phyloP scores from a whole-genome alignment of 2,888 invertebrate species.

The Villa cingulata region DNA sequence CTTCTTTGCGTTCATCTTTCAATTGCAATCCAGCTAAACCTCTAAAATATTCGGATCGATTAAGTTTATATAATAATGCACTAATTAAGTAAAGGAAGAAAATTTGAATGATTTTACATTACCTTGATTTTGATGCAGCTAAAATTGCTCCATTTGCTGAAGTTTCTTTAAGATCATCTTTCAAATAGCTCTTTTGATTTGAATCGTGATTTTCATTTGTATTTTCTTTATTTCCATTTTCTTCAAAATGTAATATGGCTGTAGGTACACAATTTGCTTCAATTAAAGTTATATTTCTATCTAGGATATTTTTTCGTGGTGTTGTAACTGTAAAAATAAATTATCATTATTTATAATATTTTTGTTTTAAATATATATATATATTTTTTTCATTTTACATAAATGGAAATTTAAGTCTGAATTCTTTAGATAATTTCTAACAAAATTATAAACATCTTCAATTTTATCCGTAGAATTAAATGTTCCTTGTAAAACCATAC shows the following conservation, averaged over 20 bases:
- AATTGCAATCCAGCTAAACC: background rate
- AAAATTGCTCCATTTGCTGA: conserved; percentile 52
- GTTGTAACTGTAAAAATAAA: conserved; percentile 50
- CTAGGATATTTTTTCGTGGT: conserved; percentile 63
- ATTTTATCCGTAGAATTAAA: conserved; percentile 68
- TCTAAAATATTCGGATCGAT: no score
- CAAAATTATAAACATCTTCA: conserved; percentile 55
- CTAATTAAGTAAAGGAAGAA: background rate
- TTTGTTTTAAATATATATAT: conserved; percentile 5
- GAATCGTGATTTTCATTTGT: conserved; percentile 25
- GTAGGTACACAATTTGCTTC: conserved; percentile 67
- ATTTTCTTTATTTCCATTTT: conserved; percentile 24
- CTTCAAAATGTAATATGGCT: conserved; percentile 56
- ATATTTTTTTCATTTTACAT: conserved; percentile 46
- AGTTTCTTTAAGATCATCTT: conserved; percentile 48
- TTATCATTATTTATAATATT: background rate
- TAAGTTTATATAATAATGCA: no score
- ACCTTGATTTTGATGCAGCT: conserved; percentile 56
- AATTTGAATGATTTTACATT: conserved; percentile 6
- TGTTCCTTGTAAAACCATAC: conserved; percentile 70
- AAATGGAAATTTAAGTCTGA: conserved; percentile 57
- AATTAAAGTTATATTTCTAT: conserved; percentile 46
- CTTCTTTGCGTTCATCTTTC: background rate
- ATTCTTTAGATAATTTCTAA: conserved; percentile 53
- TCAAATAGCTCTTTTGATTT: conserved; percentile 39